These are phyloP conservation scores for Belonocnema kinseyi DNA, from an alignment of 1,140 invertebrate species.

Conservation along the genomic window DNA sequence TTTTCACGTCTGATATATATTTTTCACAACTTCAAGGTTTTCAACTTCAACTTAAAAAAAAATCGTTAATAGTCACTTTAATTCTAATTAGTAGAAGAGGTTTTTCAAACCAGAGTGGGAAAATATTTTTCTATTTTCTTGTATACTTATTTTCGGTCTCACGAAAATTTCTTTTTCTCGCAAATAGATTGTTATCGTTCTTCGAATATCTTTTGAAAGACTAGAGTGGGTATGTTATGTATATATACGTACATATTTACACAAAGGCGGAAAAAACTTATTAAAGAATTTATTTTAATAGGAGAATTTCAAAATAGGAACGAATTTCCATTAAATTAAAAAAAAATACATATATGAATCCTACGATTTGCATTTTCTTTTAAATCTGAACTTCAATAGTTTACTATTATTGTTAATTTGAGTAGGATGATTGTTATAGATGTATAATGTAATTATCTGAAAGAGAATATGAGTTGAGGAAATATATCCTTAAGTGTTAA, in stretches of 20 bases:
- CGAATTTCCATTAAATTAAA: constrained; percentile 23
- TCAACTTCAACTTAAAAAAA: too few relatives aligned
- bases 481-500: too few relatives aligned
- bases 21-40: neutral
- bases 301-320: constrained; percentile 41
- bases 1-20: neutral
- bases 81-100: too few relatives aligned
- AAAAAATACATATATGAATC: constrained; percentile 4
- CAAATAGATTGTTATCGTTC: constrained; percentile 43
- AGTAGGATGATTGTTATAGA: constrained; percentile 27
- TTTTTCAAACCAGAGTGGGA: neutral
- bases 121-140: constrained; percentile 32
- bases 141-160: constrained; percentile 24
- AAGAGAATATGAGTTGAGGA: neutral
- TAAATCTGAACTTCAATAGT: constrained; percentile 34
- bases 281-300: constrained; percentile 40
- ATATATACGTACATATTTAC: constrained; percentile 65
- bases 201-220: constrained; percentile 61
- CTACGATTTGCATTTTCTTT: constrained; percentile 13
- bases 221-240: constrained; percentile 59
- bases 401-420: constrained; percentile 36
- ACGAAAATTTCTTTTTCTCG: constrained; percentile 34
- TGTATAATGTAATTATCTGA: constrained; percentile 7
- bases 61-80: too few relatives aligned
- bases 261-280: constrained; percentile 39